Base-by-base conservation (phyloP, 1,140 invertebrate genomes). In the Orussus abietinus region DNA sequence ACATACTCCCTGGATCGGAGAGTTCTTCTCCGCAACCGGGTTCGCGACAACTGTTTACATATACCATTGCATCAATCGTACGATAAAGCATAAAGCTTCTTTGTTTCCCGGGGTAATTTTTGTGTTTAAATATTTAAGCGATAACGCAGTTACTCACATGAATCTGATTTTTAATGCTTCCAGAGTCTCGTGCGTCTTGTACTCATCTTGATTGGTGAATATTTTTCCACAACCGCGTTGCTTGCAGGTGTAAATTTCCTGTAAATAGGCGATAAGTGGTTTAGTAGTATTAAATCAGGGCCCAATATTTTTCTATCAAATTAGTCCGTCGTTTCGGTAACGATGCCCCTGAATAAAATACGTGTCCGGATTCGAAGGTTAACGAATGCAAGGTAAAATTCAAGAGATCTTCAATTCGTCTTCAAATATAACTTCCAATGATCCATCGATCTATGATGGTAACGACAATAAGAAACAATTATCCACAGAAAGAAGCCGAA, bases 191-290 rank as follows among this genome's bases (percentile, higher is more conserved):
- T 73, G 70, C 2, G 60, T 69, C 38, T 66, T 66, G 22, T 64
- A 72, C 48, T 71, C 68, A 42, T 72, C 70, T 38, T 66, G 66
- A 57, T 67, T 72, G 0, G 62, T 67, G 35, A 73, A 73, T 47
- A 69, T 64, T 33, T 73, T 72, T 1, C 67, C 67, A 19, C 70
- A 73, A 26, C 67, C 69, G 33, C 58, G 52, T 51, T 72, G 67
- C 33, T 71, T 70, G 30, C 70, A 73, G 20, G 63, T 69, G 25
- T 72, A 73, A 45, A 71, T 39, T 45, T 73, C 70, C 70, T 73
- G 45, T 26, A 51, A 57, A 36, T 30, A 25, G 0, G 18, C 33
- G 20, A 36, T 36, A 31, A 42, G 10, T n/a, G n/a, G n/a, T n/a
- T n/a, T n/a, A n/a, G n/a, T n/a, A n/a, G n/a, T n/a, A n/a, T n/a